Base-by-base conservation (phyloP, 2,797 vertebrate species). In the Distichodus sexfasciatus region DNA sequence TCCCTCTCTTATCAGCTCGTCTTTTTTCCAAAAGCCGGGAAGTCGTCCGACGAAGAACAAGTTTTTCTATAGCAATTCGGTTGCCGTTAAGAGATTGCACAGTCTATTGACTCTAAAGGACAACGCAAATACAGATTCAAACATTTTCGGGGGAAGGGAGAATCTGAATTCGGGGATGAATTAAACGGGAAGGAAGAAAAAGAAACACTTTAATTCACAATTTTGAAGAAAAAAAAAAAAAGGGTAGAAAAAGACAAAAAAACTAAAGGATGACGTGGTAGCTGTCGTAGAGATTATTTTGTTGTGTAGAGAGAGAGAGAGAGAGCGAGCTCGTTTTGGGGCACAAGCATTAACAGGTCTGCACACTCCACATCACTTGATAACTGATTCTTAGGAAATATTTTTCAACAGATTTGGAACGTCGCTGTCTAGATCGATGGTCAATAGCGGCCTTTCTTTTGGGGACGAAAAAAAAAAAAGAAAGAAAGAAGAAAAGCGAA, bases 51-150 rank as follows among this genome's bases (percentile, higher is more conserved):
- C 70, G 76, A 82, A 90, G 88, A 89, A 81, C 79, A 78, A 75
- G 72, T 72, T 72, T 74, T 29, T 94, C 92, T 93, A 90, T 92
- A 93, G 92, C 92, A 90, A 92, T 93, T 92, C 90, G 92, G 92
- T 95, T 95, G 94, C 94, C 93, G 94, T 91, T 92, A 93, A 94
- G 94, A 95, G 93, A 95, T 95, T 95, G 93, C 93, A 94, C 93
- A 95, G 93, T 95, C 94, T 91, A 89, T 89, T 90, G 94, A 95
- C 94, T 82, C 81, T 95, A 95, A 95, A 95, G 91, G 92, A 74
- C 91, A 92, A 94, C 93, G 91, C 48, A 21, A 21, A 53, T 24
- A 51, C 8, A 33, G 4, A 40, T 2, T 5, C 23, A 58, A 58
- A 24, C 43, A 90, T 93, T 93, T 93, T 92, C n/a, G n/a, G n/a